Base-by-base conservation (phyloP, 2,113 vertebrate species). In the Lamprotornis superbus region DNA sequence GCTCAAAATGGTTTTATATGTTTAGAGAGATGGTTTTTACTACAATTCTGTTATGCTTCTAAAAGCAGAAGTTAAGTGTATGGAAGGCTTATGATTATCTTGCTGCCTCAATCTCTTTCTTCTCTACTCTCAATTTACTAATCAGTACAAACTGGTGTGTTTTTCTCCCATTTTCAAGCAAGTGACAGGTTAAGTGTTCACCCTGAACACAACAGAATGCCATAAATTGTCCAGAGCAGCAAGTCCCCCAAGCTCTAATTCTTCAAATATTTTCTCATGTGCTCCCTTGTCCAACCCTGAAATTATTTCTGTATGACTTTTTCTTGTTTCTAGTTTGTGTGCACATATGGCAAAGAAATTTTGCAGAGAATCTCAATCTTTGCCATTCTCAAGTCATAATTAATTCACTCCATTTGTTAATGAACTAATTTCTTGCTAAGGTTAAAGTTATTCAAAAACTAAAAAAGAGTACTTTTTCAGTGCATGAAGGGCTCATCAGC, bases 321-420 rank as follows among this genome's bases (percentile, higher is more conserved):
- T 63, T 6, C 28, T 82, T 85, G 28, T 76, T 82, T 49, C 50
- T 44, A 46, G 59, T 47, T 89, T 76, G 24, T 57, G 22, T 42
- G 63, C 46, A 69, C 7, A 19, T 57, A 55, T 0, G 4, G 56
- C 77, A 86, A 77, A 59, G 35, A 91, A 74, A 52, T 83, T 80
- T 89, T 60, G 11, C 46, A 77, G 46, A 15, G 49, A 68, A 83
- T 84, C 56, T 92, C 63, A 80, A 55, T 80, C 83, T 92, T 76
- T 91, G 83, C 47, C 81, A 75, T 88, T 96, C 96, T 73, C 52
- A 50, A 25, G 63, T 90, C 63, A 81, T 88, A 77, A 82, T 91
- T 90, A 88, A 93, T 92, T 94, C 49, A 78, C 15, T 68, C 39
- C 80, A 89, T 67, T 96, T 96, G 92, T 95, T 96, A 83, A 96